These are phyloP conservation scores for Barypeithes pellucidus DNA, from an alignment of 2,888 invertebrate species.

Conservation along the genomic window DNA sequence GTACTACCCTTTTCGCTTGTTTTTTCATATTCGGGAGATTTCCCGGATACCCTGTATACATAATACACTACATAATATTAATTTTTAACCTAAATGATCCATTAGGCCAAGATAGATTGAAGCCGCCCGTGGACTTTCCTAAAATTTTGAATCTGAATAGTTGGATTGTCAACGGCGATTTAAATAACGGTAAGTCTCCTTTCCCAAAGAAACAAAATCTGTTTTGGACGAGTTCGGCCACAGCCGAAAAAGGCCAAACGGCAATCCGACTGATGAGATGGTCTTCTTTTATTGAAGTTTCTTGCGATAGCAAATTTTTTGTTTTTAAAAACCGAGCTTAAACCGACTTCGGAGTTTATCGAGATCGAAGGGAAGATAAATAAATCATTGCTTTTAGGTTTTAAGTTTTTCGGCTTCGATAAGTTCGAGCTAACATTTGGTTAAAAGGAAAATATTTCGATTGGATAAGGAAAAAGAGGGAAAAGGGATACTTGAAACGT, in stretches of 20 bases:
- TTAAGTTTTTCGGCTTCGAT: slow-evolving; percentile 37
- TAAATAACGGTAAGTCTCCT: too few relatives aligned
- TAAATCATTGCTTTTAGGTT: slow-evolving; percentile 41
- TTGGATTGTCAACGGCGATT: too few relatives aligned
- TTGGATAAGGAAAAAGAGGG: slow-evolving; percentile 5
- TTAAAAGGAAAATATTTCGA: slow-evolving; percentile 23
- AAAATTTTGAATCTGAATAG: too few relatives aligned
- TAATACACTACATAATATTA: too few relatives aligned
- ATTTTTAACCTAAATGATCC: too few relatives aligned
- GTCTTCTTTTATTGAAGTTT: slow-evolving; percentile 28
- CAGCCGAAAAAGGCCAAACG: slow-evolving; percentile 29
- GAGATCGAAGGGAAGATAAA: slow-evolving; percentile 49
- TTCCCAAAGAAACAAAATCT: neutral
- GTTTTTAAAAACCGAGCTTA: slow-evolving; percentile 45
- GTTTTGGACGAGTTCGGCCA: slow-evolving; percentile 18
- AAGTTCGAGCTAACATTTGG: slow-evolving; percentile 26
- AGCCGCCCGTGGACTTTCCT: too few relatives aligned
- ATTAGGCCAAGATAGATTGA: too few relatives aligned
- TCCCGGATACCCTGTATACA: too few relatives aligned
- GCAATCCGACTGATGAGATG: slow-evolving; percentile 43
- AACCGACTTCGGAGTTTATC: slow-evolving; percentile 47
- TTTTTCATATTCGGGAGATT: too few relatives aligned
- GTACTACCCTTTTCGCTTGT: too few relatives aligned
- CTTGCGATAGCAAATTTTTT: slow-evolving; percentile 37
- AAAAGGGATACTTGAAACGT: neutral